Evolutionary conservation across 53 echinoderm and acorn worm species (phyloP), one percentile per base, ranked within the genome.

Genomic region (Mesocentrotus franciscanus): DNA sequence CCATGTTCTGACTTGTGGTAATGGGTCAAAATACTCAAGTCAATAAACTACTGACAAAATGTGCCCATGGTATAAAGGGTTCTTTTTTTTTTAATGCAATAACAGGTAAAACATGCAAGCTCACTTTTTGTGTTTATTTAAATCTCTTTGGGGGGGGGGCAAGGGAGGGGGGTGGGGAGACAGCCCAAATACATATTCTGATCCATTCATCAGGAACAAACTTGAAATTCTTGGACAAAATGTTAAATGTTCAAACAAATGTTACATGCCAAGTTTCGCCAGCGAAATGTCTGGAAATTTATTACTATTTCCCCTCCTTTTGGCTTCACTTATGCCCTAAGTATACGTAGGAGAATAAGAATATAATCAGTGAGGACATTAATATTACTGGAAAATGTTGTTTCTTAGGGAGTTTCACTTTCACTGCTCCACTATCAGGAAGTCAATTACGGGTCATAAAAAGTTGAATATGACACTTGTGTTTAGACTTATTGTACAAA

Each of bases 371-470:
- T 74, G 14, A 74, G 32, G 5, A 72, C 14, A 16, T 72, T 30
- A 12, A 74, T 74, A 29, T 74, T 11, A 30, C 6, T 7, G 71
- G 71, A 7, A n/a, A 24, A 24, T 71, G n/a, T 71, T 26, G 0
- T 71, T 71, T 71, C 71, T 71, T n/a, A 9, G n/a, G n/a, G 81
- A 79, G 81, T 79, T 79, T 79, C 81, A 42, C 81, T 79, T 79
- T 39, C 39, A 39, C 5, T 79, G 15, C 33, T 20, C 22, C 34
- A 33, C 33, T 24, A 74, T 27, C 74, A 75, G 32, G 75, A 75
- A 75, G 32, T 33, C 11, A 30, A 4, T 32, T 39, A 42, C 8
- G 35, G 74, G 74, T 79, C 39, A 36, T 79, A 79, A 79, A 79
- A 79, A 79, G 81, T 79, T 35, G 39, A 79, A 79, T 36, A 79